Percentiles rank a stretch among this genome's conserved stretches.
These are phyloP conservation scores for Montipora capitata DNA, from an alignment of 92 coral and sea anemone genomes.

Conservation along the genomic window DNA sequence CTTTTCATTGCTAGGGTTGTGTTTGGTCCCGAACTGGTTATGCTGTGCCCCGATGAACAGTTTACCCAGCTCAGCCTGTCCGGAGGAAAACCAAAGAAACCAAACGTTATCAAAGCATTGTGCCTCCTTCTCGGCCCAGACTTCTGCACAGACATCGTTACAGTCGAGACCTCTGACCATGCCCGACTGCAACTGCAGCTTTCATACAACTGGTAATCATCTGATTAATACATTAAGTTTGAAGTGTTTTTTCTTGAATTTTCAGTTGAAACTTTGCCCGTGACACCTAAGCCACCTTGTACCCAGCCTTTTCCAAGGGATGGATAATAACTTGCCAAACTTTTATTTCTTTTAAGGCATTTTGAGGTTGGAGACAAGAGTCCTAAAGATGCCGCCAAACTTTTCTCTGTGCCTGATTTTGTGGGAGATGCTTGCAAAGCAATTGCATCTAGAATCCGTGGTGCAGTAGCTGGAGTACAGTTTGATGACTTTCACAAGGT, in stretches of 20 bases:
- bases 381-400: conserved; percentile 91
- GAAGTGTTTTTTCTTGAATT: no score
- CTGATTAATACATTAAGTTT: no score
- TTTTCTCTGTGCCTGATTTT: conserved; percentile 99
- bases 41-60: conserved; percentile 99
- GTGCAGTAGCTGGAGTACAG: conserved; percentile 99
- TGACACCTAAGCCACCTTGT: no score
- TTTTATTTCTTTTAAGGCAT: conserved; percentile 77
- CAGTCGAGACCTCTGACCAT: conserved; percentile 99
- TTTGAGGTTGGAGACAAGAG: conserved; percentile 92
- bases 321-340: no score
- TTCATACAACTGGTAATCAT: conserved; percentile 95
- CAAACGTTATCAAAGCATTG: conserved; percentile 98
- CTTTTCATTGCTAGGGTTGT: conserved; percentile 77
- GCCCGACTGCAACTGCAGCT: conserved; percentile 96
- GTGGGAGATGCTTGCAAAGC: conserved; percentile 99
- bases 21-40: conserved; percentile 98
- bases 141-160: conserved; percentile 98
- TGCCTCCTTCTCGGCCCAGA: conserved; percentile 98
- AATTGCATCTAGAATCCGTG: conserved; percentile 98
- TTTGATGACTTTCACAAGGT: conserved; percentile 99
- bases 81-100: conserved; percentile 99
- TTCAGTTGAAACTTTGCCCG: no score
- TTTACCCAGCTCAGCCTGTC: conserved; percentile 98
- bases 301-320: no score